Evolutionary conservation across 2,888 invertebrate species (phyloP).

Genomic region (Orthonevra nobilis): DNA sequence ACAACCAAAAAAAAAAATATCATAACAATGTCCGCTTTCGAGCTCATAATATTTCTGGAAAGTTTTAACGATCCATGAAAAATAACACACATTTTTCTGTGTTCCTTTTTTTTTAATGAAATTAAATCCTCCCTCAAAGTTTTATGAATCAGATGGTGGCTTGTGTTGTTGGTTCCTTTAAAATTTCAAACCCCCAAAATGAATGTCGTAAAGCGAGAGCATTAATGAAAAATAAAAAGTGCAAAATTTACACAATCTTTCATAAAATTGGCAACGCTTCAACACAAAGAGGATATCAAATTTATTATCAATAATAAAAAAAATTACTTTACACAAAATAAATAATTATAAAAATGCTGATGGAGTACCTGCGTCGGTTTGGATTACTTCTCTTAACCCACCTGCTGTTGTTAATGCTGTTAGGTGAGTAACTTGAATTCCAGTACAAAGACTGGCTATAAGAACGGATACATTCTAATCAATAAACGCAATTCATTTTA

Average conservation of each 20-base stretch:
- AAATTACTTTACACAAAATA: slow-evolving; percentile 28
- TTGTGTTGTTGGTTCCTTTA: slow-evolving; percentile 27
- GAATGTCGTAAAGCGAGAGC: slow-evolving; percentile 53
- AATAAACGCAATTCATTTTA: slow-evolving; percentile 47
- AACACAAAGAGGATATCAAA: slow-evolving; percentile 62
- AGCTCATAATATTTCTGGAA: slow-evolving; percentile 47
- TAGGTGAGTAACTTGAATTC: slow-evolving; percentile 74
- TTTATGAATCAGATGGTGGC: slow-evolving; percentile 44
- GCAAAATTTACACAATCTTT: slow-evolving; percentile 62
- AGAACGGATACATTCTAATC: slow-evolving; percentile 42
- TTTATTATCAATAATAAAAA: slow-evolving; percentile 55
- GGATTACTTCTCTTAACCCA: slow-evolving; percentile 75
- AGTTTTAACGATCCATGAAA: slow-evolving; percentile 67
- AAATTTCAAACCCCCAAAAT: slow-evolving; percentile 42
- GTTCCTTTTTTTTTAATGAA: slow-evolving; percentile 37
- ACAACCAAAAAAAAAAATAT: slow-evolving; percentile 1
- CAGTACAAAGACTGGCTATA: not conserved
- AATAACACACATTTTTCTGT: too few species aligned
- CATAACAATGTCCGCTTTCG: slow-evolving; percentile 29
- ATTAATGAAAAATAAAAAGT: slow-evolving; percentile 62
- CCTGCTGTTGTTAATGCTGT: slow-evolving; percentile 76
- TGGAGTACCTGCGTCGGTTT: slow-evolving; percentile 74
- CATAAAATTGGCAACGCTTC: slow-evolving; percentile 55
- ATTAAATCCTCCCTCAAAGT: slow-evolving; percentile 40
- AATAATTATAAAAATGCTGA: slow-evolving; percentile 73